Conservation (phyloP, 2,888 invertebrate species). For the Odontocolon sp. region DNA sequence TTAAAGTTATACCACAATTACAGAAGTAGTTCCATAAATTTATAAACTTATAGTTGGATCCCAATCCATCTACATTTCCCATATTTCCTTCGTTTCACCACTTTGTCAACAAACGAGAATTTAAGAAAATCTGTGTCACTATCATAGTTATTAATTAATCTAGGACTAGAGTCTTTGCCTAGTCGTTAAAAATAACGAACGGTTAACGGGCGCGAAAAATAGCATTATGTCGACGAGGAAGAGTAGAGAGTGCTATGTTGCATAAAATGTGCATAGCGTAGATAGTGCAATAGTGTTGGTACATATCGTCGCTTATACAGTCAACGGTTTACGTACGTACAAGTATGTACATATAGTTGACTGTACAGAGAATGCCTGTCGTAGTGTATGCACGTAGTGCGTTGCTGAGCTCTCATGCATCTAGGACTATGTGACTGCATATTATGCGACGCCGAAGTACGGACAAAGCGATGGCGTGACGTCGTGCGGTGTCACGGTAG, state of each 20-base stretch:
- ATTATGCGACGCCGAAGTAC: conserved; percentile 54
- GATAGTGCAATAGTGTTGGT: background rate
- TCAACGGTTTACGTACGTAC: background rate
- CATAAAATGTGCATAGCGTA: conserved; percentile 22
- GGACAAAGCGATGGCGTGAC: conserved; percentile 58
- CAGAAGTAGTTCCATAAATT: no score
- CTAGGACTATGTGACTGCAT: conserved; percentile 47
- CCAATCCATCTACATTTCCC: no score
- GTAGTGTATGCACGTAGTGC: conserved; percentile 25
- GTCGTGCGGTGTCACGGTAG: conserved; percentile 55
- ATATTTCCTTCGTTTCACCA: no score
- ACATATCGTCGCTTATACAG: background rate
- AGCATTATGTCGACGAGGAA: background rate
- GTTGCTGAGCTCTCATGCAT: conserved; percentile 35
- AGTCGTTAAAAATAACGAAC: conserved; percentile 32
- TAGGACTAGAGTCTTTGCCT: background rate
- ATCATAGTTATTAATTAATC: background rate
- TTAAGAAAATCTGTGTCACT: no score
- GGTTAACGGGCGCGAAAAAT: conserved; percentile 7
- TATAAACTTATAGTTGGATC: no score
- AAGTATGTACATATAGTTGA: conserved; percentile 21
- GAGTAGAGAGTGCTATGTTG: background rate
- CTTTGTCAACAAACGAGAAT: no score
- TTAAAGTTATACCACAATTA: no score
- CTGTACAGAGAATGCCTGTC: background rate